Evolutionary conservation across 2,113 vertebrate genomes (phyloP).

Genomic region (Heterocephalus glaber): DNA sequence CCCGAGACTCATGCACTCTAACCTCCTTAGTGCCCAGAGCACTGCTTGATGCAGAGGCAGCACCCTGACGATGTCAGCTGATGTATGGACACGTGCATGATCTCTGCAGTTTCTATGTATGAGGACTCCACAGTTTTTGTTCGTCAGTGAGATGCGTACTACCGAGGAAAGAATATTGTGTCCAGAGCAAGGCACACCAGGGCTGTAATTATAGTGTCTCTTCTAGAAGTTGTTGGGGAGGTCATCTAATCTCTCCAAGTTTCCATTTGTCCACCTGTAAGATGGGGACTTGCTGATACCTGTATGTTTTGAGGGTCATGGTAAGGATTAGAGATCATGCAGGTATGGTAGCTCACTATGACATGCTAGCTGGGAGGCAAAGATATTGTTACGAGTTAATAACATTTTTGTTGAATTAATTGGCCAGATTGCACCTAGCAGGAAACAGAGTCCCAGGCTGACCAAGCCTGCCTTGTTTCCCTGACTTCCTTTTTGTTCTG

Average conservation of each 20-base stretch:
- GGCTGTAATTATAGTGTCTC: background rate
- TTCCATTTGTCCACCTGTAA: background rate
- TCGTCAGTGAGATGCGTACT: background rate
- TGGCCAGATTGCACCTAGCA: background rate
- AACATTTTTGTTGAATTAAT: background rate
- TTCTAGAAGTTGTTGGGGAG: background rate
- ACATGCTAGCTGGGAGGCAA: background rate
- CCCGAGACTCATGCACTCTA: background rate
- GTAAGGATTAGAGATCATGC: background rate
- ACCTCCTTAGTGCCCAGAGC: background rate
- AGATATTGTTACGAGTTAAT: background rate
- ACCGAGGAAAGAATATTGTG: conserved; percentile 23
- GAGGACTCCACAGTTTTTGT: background rate
- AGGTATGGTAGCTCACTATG: background rate
- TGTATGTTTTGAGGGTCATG: background rate
- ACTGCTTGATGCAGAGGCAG: background rate
- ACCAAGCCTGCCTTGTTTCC: background rate
- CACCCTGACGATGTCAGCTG: background rate
- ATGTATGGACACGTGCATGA: no score
- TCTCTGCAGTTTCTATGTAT: background rate
- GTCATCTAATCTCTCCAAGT: background rate
- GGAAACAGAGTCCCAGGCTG: background rate
- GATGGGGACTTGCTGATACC: background rate
- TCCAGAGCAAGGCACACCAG: background rate
- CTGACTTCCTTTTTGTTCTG: background rate